phyloP scores from a whole-genome alignment of 2,888 invertebrate genomes.

The Allacma fusca region DNA sequence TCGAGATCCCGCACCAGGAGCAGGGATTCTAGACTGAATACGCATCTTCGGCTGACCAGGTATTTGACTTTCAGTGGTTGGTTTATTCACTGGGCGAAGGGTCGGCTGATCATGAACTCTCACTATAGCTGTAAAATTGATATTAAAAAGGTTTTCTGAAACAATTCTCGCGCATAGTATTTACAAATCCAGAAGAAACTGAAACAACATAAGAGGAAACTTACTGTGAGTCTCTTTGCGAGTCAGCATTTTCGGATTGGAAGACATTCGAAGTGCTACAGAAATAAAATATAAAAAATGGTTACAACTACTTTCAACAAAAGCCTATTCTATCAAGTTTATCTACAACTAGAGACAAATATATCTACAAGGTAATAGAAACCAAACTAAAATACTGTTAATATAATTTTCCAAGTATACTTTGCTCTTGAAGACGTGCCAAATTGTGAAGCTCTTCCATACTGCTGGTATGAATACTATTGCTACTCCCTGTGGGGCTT shows the following conservation, averaged over 20 bases:
- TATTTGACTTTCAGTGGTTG: constrained; percentile 30
- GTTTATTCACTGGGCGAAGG: constrained; percentile 17
- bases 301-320: not conserved
- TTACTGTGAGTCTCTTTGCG: constrained; percentile 44
- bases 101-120: constrained; percentile 27
- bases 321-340: not conserved
- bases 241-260: constrained; percentile 41
- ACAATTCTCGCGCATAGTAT: not conserved
- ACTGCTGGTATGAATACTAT: constrained; percentile 45
- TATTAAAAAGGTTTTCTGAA: no score
- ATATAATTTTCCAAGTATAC: constrained; percentile 20
- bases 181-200: no score
- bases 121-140: constrained; percentile 24
- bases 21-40: constrained; percentile 44
- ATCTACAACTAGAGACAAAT: no score
- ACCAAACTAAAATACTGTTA: no score
- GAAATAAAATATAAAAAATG: not conserved
- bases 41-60: constrained; percentile 39
- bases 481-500: constrained; percentile 45
- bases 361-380: no score
- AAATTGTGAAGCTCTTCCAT: constrained; percentile 45
- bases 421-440: constrained; percentile 44
- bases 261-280: constrained; percentile 43
- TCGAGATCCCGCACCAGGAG: constrained; percentile 40
- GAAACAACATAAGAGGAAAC: not conserved